Evolutionary conservation across 1,140 invertebrate genomes (phyloP).

Genomic region (Teleopsis dalmanni): DNA sequence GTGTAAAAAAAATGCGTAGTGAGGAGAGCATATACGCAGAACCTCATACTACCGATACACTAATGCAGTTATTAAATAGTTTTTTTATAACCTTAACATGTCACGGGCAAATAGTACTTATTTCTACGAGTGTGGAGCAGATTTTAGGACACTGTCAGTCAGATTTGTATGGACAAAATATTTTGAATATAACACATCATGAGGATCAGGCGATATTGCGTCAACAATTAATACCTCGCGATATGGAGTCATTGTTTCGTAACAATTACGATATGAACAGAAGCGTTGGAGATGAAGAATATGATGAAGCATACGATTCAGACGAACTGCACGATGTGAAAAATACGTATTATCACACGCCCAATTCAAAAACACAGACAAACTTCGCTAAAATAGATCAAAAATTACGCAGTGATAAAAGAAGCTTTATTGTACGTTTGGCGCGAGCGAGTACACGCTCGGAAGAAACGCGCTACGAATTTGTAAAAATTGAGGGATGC

Average conservation of each 20-base stretch:
- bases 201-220: constrained; percentile 66
- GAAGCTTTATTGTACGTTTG: constrained; percentile 50
- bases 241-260: constrained; percentile 38
- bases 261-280: constrained; percentile 32
- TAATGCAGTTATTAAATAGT: constrained; percentile 51
- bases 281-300: constrained; percentile 32
- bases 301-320: constrained; percentile 18
- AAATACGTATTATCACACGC: too few relatives aligned
- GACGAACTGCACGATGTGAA: constrained; percentile 8
- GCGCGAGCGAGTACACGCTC: constrained; percentile 54
- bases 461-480: constrained; percentile 58
- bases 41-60: constrained; percentile 32
- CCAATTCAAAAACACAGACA: constrained; percentile 29
- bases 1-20: constrained; percentile 8
- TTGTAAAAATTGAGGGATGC: constrained; percentile 52
- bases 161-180: constrained; percentile 76
- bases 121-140: constrained; percentile 74
- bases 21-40: background rate
- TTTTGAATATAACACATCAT: constrained; percentile 68
- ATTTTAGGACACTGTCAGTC: constrained; percentile 77
- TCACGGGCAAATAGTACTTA: constrained; percentile 76
- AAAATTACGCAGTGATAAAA: constrained; percentile 32
- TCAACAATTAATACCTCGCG: constrained; percentile 55
- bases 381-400: constrained; percentile 34
- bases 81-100: constrained; percentile 75